Evolutionary conservation across 2,113 vertebrate genomes (phyloP).

Genomic region (Python bivittatus): DNA sequence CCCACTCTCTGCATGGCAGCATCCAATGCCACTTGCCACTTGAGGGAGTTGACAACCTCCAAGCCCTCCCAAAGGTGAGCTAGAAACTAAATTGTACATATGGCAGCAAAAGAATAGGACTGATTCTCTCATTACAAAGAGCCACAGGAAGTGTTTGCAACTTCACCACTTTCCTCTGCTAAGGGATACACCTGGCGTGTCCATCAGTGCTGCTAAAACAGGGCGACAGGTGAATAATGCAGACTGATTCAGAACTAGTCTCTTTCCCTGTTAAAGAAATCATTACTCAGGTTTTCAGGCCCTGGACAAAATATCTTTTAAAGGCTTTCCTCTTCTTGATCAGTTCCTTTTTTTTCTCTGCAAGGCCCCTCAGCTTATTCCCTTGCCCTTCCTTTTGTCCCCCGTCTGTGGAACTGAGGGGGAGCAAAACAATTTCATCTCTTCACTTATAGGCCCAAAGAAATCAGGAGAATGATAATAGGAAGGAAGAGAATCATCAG

Average conservation of each 20-base stretch:
- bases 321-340: not conserved
- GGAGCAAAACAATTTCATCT: not conserved
- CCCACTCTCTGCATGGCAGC: not conserved
- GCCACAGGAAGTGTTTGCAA: not conserved
- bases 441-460: not conserved
- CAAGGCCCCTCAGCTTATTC: not conserved
- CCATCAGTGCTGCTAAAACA: not conserved
- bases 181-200: not conserved
- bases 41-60: not conserved
- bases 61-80: not conserved
- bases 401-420: not conserved
- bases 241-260: not conserved
- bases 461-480: not conserved
- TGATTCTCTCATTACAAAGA: not conserved
- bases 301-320: not conserved
- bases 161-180: not conserved
- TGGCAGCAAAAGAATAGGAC: not conserved
- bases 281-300: not conserved
- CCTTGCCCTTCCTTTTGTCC: not conserved
- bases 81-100: not conserved
- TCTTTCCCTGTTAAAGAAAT: not conserved
- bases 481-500: not conserved
- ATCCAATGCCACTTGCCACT: not conserved
- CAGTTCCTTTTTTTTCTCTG: not conserved
- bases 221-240: not conserved